These are phyloP conservation scores for Eilema sororculum DNA, from an alignment of 2,888 invertebrate genomes.

Conservation along the genomic window DNA sequence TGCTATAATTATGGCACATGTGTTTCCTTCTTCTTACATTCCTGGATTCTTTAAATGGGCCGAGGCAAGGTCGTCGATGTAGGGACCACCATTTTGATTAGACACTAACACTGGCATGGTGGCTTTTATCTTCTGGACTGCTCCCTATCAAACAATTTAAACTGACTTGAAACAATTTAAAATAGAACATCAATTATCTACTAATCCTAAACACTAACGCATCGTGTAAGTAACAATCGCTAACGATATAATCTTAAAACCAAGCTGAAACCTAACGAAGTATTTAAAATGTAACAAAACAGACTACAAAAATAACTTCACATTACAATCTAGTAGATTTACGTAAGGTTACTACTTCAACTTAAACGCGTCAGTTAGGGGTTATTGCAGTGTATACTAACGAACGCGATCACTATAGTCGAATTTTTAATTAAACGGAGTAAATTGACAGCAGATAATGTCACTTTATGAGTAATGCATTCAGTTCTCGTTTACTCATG, in stretches of 20 bases:
- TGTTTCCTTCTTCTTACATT: no score
- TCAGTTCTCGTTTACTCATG: no score
- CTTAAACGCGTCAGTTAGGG: slow-evolving; percentile 48
- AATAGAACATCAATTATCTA: not conserved
- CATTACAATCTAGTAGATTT: not conserved
- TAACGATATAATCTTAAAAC: slow-evolving; percentile 14
- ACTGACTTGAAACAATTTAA: not conserved
- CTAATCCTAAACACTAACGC: not conserved
- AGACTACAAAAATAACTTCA: no score
- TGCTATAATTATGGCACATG: no score
- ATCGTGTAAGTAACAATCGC: not conserved
- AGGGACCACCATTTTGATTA: no score
- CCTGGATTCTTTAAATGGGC: no score
- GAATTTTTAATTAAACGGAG: no score
- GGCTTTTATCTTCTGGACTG: no score
- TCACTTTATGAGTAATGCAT: no score
- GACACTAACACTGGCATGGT: no score
- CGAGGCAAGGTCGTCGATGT: no score
- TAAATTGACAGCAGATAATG: no score
- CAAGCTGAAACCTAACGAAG: slow-evolving; percentile 14
- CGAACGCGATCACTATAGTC: slow-evolving; percentile 49
- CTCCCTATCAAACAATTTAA: not conserved
- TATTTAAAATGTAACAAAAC: not conserved
- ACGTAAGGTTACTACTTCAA: slow-evolving; percentile 40
- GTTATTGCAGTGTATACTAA: slow-evolving; percentile 37